These are phyloP conservation scores for Caenorhabditis briggsae DNA, from an alignment of 1,140 invertebrate species.

Conservation along the genomic window DNA sequence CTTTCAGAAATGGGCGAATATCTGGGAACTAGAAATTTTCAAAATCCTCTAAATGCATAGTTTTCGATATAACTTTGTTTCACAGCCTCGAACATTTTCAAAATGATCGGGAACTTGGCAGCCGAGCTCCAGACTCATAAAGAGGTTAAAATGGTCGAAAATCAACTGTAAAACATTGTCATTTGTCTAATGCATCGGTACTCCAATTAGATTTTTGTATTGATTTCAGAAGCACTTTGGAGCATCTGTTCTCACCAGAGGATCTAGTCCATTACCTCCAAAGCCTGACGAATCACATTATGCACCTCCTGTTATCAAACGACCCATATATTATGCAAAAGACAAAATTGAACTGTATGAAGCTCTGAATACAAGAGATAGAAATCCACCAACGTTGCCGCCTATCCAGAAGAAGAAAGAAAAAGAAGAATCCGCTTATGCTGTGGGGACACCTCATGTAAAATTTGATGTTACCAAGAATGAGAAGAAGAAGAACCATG, in stretches of 20 bases:
- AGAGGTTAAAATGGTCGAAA: no score
- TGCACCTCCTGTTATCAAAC: slow-evolving; percentile 31
- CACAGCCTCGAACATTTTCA: no score
- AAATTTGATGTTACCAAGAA: slow-evolving; percentile 17
- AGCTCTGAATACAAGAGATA: slow-evolving; percentile 60
- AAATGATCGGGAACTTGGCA: no score
- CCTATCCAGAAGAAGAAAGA: neutral
- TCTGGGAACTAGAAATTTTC: no score
- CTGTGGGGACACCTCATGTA: neutral
- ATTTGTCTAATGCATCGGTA: no score
- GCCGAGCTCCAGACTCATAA: no score
- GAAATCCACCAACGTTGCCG: neutral
- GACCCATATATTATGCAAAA: slow-evolving; percentile 61
- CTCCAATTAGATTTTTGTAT: no score
- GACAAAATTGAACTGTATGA: slow-evolving; percentile 58
- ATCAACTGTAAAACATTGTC: no score
- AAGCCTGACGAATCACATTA: slow-evolving; percentile 15
- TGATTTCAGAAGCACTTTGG: slow-evolving; percentile 7
- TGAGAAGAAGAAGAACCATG: neutral
- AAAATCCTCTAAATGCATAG: no score
- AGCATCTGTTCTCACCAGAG: neutral
- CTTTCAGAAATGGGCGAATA: no score
- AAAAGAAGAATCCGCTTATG: slow-evolving; percentile 39
- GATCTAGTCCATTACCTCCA: slow-evolving; percentile 13
- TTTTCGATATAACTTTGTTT: no score